Base-by-base conservation (phyloP, 1,140 invertebrate genomes). In the Potamilus streckersoni region DNA sequence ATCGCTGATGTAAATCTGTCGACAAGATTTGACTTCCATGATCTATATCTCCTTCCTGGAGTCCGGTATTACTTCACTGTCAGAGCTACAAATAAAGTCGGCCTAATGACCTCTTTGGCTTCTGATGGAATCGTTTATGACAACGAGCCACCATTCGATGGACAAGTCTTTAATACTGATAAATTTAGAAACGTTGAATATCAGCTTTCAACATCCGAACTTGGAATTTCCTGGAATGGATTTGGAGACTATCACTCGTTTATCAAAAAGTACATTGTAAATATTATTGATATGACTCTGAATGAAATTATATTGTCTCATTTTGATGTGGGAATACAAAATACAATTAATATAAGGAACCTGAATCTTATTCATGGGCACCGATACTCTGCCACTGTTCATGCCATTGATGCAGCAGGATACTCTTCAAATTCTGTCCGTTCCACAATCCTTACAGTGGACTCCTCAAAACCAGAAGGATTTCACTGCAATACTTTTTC, bases 101-200 rank as follows among this genome's bases (percentile, higher is more conserved):
- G 80, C 13, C 71, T 82, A 6, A 49, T 66, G n/a, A 76, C 75
- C 6, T 58, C 70, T 31, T 38, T 79, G 27, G 56, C 66, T 15
- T 82, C 80, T 11, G 79, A 82, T 68, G 80, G 80, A 8, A 71
- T 82, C 62, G 19, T 80, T 16, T 31, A 78, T 55, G 80, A 82
- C 63, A 76, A 74, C 49, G 71, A 57, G 23, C 73, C 71, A 11
- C 80, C 80, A 13, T 27, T 78, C 23, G 15, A 61, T 38, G 80
- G 80, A 16, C 74, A 80, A 23, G 80, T 82, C 31, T 82, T 74
- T 64, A 78, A 77, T 55, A 78, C 78, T 13, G 59, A 65, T 27
- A 38, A n/a, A 20, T 60, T 79, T 55, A 65, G 23, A 20, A 74
- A 75, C 63, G 62, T 15, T 1, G 59, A 19, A 56, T 73, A 56